These are phyloP conservation scores for Sericinus montela DNA, from an alignment of 2,888 invertebrate genomes.

Conservation along the genomic window DNA sequence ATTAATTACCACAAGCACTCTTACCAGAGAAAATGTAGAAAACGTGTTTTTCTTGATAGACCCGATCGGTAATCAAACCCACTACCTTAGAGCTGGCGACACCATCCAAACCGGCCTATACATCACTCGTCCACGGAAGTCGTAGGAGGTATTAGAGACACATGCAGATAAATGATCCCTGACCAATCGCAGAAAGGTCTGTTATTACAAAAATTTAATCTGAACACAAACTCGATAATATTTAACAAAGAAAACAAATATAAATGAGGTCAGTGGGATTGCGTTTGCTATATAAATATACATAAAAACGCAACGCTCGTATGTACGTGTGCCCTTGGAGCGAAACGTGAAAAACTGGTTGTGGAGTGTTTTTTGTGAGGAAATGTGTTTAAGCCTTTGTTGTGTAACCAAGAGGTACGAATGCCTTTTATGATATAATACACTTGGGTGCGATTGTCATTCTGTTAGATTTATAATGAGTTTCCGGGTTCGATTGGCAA, in stretches of 20 bases:
- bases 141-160: no score
- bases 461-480: background rate
- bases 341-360: conserved; percentile 21
- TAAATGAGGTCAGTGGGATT: background rate
- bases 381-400: background rate
- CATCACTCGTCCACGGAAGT: no score
- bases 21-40: no score
- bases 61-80: no score
- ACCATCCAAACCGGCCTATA: no score
- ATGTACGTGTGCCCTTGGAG: conserved; percentile 23
- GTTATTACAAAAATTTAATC: no score
- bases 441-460: background rate
- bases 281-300: background rate
- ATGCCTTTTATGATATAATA: background rate
- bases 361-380: conserved; percentile 1
- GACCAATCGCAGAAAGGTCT: no score
- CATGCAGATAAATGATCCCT: no score
- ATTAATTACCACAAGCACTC: no score
- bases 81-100: no score
- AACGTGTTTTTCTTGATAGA: no score
- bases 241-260: background rate
- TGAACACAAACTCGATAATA: background rate
- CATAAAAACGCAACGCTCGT: background rate
- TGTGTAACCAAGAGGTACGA: background rate
- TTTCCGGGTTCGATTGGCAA: background rate